Evolutionary conservation across 2,113 vertebrate genomes (phyloP).

Genomic region (Gymnarchus niloticus): DNA sequence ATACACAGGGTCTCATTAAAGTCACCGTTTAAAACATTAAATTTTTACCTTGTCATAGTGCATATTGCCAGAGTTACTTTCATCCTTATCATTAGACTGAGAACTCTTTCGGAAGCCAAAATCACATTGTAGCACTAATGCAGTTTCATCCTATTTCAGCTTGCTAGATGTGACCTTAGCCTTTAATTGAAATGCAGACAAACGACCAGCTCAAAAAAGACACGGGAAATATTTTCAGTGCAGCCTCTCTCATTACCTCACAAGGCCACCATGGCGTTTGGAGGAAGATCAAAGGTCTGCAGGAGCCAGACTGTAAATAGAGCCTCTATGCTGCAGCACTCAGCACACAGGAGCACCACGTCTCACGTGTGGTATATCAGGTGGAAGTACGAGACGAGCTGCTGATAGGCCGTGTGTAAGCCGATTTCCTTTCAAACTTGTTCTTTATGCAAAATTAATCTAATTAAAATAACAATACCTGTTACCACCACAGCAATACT

Average conservation of each 20-base stretch:
- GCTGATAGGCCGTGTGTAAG: background rate
- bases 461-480: no score
- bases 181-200: background rate
- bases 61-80: background rate
- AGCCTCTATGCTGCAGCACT: constrained; percentile 59
- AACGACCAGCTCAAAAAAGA: background rate
- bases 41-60: background rate
- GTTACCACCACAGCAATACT: no score
- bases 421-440: background rate
- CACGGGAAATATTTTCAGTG: background rate
- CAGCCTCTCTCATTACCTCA: background rate
- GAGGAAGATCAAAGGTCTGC: constrained; percentile 62
- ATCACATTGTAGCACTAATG: background rate
- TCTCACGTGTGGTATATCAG: constrained; percentile 64
- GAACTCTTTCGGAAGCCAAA: background rate
- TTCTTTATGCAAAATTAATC: background rate
- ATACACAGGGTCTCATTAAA: background rate
- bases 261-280: background rate
- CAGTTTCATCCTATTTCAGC: background rate
- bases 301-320: background rate
- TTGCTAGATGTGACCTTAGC: background rate
- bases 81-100: background rate
- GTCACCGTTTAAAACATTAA: background rate
- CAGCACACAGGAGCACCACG: constrained; percentile 62
- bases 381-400: constrained; percentile 55